These are phyloP conservation scores for Cotesia vestalis DNA, from an alignment of 1,140 invertebrate genomes.

Conservation along the genomic window DNA sequence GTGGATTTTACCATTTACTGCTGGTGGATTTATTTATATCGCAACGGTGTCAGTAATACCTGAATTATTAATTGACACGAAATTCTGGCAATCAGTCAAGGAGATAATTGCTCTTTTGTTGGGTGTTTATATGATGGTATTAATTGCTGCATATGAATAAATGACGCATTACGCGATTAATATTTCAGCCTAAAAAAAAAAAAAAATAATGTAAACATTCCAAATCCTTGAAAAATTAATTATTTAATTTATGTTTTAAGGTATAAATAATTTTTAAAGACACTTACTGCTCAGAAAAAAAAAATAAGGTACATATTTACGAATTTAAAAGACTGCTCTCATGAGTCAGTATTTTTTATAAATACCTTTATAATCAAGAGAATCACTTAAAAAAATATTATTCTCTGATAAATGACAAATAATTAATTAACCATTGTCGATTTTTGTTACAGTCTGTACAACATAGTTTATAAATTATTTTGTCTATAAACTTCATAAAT, in stretches of 20 bases:
- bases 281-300: too few species aligned
- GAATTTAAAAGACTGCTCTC: too few species aligned
- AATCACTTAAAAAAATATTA: not conserved
- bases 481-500: not conserved
- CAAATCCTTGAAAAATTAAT: not conserved
- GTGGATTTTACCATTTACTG: constrained; percentile 94
- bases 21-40: constrained; percentile 98
- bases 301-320: too few species aligned
- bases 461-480: constrained; percentile 3
- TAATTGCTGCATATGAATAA: constrained; percentile 89
- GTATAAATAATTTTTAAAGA: not conserved
- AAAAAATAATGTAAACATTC: not conserved
- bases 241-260: not conserved
- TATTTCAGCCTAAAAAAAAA: not conserved
- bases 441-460: constrained; percentile 1
- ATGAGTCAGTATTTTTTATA: not conserved
- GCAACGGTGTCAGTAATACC: constrained; percentile 97
- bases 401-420: not conserved
- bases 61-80: constrained; percentile 87
- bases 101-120: constrained; percentile 85
- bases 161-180: constrained; percentile 2
- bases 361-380: too few species aligned
- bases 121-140: constrained; percentile 92
- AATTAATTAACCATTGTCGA: not conserved
- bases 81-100: constrained; percentile 84